Percentiles rank a stretch among this genome's conserved stretches.
phyloP scores from a whole-genome alignment of 23 tunicate species.

The Oikopleura albicans region DNA sequence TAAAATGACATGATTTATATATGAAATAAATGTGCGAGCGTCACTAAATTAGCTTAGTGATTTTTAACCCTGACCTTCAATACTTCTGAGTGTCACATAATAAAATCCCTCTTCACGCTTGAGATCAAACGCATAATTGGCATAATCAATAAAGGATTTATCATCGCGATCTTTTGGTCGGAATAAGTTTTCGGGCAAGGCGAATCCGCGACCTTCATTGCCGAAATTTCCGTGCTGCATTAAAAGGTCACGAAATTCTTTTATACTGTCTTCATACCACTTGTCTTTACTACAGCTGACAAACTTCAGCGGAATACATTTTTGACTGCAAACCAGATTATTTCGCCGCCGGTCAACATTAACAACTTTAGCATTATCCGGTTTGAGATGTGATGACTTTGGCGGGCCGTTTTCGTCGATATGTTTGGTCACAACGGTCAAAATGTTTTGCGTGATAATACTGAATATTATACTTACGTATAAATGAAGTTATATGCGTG shows the following conservation, averaged over 20 bases:
- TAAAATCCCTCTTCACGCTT: not conserved
- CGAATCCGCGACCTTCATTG: not conserved
- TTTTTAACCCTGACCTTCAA: no score
- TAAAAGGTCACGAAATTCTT: not conserved
- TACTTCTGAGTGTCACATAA: not conserved
- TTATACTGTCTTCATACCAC: not conserved
- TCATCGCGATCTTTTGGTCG: not conserved
- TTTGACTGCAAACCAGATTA: not conserved
- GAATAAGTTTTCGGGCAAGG: not conserved
- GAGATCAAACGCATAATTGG: not conserved
- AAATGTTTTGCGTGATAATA: not conserved
- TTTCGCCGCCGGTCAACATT: not conserved
- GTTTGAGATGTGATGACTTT: not conserved
- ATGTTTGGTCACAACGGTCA: not conserved
- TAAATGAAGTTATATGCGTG: no score
- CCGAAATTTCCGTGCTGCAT: constrained; percentile 1
- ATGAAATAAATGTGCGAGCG: no score
- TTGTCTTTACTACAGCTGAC: not conserved
- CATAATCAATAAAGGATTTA: not conserved
- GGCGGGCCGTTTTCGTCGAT: not conserved
- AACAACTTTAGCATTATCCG: not conserved
- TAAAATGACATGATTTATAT: no score
- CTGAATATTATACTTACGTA: no score
- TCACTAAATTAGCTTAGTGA: no score
- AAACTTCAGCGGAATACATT: not conserved